Evolutionary conservation across 2,888 invertebrate genomes (phyloP).

Genomic region (Malthinus seriepunctatus): DNA sequence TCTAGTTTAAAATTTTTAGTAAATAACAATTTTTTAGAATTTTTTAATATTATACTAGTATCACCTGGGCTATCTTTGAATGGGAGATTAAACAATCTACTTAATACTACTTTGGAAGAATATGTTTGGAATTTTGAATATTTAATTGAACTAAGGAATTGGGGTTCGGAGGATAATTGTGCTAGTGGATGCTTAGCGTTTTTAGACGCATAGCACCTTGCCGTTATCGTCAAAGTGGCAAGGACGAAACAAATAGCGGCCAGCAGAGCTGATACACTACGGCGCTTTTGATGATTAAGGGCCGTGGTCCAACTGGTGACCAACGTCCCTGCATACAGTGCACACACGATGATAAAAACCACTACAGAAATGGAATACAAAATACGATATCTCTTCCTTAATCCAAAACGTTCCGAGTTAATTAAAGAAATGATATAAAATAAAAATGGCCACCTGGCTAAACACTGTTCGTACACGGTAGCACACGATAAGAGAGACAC

Average conservation of each 20-base stretch:
- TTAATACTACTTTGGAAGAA: constrained; percentile 50
- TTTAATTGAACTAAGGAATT: constrained; percentile 33
- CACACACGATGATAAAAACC: constrained; percentile 43
- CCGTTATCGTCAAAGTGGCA: constrained; percentile 60
- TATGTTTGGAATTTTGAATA: constrained; percentile 45
- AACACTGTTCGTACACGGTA: too few species aligned
- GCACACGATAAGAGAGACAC: too few species aligned
- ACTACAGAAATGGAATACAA: constrained; percentile 20
- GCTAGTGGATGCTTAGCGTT: constrained; percentile 41
- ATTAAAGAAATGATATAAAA: too few species aligned
- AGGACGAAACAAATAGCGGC: constrained; percentile 47
- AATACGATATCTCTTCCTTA: neutral
- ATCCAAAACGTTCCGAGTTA: neutral
- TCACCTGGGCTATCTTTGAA: constrained; percentile 44
- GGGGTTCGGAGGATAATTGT: constrained; percentile 37
- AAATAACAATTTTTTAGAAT: constrained; percentile 40
- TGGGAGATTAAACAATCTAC: constrained; percentile 41
- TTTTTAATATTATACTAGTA: constrained; percentile 46
- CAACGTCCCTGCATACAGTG: constrained; percentile 50
- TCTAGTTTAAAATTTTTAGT: constrained; percentile 37
- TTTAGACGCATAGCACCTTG: constrained; percentile 62
- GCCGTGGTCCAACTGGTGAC: constrained; percentile 50
- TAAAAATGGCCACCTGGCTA: too few species aligned
- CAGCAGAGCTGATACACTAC: constrained; percentile 44
- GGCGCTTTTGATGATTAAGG: constrained; percentile 42